Evolutionary conservation across 1,140 invertebrate species (phyloP).

Genomic region (Andrena cerasifolii): DNA sequence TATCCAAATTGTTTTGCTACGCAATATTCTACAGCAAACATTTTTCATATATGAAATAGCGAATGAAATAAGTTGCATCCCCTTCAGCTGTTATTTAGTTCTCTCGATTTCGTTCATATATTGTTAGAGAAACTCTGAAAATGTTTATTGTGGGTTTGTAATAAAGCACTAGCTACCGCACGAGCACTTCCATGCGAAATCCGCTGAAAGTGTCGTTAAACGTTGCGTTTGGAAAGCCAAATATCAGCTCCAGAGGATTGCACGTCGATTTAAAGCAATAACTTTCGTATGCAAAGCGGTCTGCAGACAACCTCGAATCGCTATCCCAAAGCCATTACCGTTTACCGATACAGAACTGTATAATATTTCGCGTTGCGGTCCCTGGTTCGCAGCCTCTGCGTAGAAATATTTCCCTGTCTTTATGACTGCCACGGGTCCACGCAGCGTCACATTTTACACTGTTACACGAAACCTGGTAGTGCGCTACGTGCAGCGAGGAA

Average conservation of each 20-base stretch:
- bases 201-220: not conserved
- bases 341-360: conserved; percentile 58
- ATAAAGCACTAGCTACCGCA: too few species aligned
- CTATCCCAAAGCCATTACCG: conserved; percentile 46
- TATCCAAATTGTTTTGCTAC: too few species aligned
- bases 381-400: not conserved
- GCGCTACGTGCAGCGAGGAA: conserved; percentile 6
- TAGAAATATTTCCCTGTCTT: conserved; percentile 48
- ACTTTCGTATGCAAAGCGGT: conserved; percentile 7
- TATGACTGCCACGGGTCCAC: not conserved
- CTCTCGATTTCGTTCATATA: too few species aligned
- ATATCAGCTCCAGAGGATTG: not conserved
- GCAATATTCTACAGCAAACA: too few species aligned
- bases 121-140: too few species aligned
- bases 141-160: too few species aligned
- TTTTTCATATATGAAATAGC: too few species aligned
- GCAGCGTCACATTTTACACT: conserved; percentile 27
- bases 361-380: conserved; percentile 51
- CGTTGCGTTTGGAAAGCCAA: not conserved
- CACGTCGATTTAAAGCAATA: conserved; percentile 7
- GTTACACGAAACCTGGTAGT: conserved; percentile 20
- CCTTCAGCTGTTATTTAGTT: too few species aligned
- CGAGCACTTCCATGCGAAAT: too few species aligned
- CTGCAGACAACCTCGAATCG: conserved; percentile 18
- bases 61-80: too few species aligned